These are phyloP conservation scores for Sakesphorus luctuosus DNA, from an alignment of 2,113 vertebrate genomes.

Conservation along the genomic window DNA sequence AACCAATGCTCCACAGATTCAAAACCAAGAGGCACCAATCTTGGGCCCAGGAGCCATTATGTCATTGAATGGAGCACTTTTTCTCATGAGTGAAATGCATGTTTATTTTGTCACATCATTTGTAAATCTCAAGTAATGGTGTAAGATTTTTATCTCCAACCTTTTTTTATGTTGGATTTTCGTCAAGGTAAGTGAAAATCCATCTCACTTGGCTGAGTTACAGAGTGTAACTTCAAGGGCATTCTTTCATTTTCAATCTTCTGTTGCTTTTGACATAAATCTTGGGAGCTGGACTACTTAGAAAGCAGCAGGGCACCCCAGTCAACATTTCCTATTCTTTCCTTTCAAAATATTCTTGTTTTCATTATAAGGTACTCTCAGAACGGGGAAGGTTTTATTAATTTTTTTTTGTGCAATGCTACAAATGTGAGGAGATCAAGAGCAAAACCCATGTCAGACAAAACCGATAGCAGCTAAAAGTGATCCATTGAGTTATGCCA, in stretches of 20 bases:
- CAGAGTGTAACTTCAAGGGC: constrained; percentile 46
- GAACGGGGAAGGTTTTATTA: constrained; percentile 50
- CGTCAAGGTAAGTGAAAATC: constrained; percentile 46
- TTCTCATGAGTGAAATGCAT: neutral
- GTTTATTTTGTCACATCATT: constrained; percentile 46
- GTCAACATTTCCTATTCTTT: constrained; percentile 67
- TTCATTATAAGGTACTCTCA: constrained; percentile 51
- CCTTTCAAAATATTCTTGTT: constrained; percentile 70
- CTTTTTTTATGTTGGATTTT: constrained; percentile 48
- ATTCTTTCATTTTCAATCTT: constrained; percentile 60
- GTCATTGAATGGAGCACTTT: neutral
- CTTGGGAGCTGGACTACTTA: constrained; percentile 61
- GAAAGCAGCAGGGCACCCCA: constrained; percentile 61
- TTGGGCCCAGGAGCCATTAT: neutral
- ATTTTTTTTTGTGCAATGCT: neutral
- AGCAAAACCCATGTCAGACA: constrained; percentile 2
- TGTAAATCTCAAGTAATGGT: constrained; percentile 27
- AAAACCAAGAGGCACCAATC: neutral
- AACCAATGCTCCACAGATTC: neutral
- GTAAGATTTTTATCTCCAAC: constrained; percentile 40
- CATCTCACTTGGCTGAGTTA: constrained; percentile 11
- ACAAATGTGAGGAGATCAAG: constrained; percentile 28
- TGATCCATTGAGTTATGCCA: constrained; percentile 15
- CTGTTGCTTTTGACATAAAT: constrained; percentile 68
- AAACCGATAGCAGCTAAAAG: neutral